phyloP scores from a whole-genome alignment of 2,888 invertebrate genomes.

The Eugnorisma glareosa region DNA sequence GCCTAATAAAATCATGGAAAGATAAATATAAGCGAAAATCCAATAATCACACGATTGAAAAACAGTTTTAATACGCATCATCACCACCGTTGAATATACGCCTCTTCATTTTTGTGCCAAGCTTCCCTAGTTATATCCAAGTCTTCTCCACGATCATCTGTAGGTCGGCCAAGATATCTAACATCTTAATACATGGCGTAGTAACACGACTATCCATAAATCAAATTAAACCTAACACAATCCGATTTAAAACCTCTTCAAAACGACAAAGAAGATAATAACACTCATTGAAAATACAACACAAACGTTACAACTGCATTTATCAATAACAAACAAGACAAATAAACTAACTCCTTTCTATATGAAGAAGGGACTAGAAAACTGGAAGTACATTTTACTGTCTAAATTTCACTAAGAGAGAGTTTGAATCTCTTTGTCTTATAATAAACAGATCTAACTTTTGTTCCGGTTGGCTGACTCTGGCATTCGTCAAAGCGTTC shows the following conservation, averaged over 20 bases:
- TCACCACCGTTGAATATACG: neutral
- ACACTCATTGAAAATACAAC: constrained; percentile 46
- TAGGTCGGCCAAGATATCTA: neutral
- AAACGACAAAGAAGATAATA: constrained; percentile 24
- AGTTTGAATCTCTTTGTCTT: constrained; percentile 68
- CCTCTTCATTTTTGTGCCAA: neutral
- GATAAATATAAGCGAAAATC: neutral
- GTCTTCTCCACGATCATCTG: neutral
- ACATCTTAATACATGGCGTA: neutral
- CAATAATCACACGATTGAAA: neutral
- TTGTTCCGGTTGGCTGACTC: constrained; percentile 71
- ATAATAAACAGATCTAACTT: constrained; percentile 74
- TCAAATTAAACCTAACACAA: constrained; percentile 13
- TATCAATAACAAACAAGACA: constrained; percentile 43
- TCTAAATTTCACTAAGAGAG: constrained; percentile 69
- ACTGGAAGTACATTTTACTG: constrained; percentile 57
- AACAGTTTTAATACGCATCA: neutral
- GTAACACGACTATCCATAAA: neutral
- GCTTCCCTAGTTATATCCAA: neutral
- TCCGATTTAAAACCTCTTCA: constrained; percentile 19
- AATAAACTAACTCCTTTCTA: constrained; percentile 41
- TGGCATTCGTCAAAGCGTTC: constrained; percentile 78
- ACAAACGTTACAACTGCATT: constrained; percentile 55
- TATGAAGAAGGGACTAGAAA: constrained; percentile 40
- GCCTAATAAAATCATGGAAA: neutral